Percentiles rank a stretch among this genome's conserved stretches.
phyloP scores from a whole-genome alignment of 2,797 vertebrate species.

The Sebastes matsubarae region DNA sequence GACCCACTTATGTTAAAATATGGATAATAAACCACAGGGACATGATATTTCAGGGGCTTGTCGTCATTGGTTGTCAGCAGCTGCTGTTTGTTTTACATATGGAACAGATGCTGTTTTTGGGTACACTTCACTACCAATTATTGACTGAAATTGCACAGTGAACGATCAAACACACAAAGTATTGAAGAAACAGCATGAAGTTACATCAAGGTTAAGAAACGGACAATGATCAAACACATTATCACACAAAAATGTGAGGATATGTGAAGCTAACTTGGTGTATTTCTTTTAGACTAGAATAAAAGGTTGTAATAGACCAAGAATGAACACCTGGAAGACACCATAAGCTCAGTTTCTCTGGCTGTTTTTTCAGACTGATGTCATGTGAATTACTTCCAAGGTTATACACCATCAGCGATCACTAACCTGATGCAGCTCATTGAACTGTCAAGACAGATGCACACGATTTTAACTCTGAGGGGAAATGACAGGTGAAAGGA shows the following conservation, averaged over 20 bases:
- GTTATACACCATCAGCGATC: neutral
- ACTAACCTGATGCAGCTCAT: neutral
- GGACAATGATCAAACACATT: neutral
- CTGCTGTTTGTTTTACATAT: conserved; percentile 2
- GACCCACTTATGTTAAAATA: neutral
- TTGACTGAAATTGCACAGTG: neutral
- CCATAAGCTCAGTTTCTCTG: neutral
- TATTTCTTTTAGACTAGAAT: neutral
- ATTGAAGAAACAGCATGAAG: neutral
- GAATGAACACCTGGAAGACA: neutral
- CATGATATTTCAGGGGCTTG: neutral
- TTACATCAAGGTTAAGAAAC: neutral
- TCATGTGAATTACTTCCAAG: neutral
- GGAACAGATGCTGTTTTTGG: neutral
- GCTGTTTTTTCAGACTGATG: neutral
- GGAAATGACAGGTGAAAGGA: neutral
- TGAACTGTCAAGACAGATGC: neutral
- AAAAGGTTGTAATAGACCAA: neutral
- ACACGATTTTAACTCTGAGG: neutral
- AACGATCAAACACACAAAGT: neutral
- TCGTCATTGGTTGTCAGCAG: neutral
- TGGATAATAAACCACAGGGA: neutral
- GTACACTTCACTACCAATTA: neutral
- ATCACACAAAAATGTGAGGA: neutral
- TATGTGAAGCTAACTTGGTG: neutral